Conservation (phyloP, 1,140 invertebrate genomes). For the Drosophila bocki region DNA sequence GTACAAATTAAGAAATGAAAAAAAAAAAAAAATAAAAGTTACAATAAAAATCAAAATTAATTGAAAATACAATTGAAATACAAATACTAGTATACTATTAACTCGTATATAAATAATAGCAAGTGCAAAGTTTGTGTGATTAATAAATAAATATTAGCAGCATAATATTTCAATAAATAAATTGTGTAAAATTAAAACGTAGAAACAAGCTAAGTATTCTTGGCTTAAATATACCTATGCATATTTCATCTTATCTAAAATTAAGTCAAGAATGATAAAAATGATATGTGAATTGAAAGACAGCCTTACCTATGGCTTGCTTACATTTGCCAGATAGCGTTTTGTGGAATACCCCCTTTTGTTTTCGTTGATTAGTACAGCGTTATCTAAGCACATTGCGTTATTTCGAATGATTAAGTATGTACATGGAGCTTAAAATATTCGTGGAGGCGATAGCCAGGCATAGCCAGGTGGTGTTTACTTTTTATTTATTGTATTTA, state of each 20-base stretch:
- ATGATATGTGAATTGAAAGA: background rate
- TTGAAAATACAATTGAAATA: too few relatives aligned
- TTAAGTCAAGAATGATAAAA: background rate
- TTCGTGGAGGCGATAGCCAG: slow-evolving; percentile 26
- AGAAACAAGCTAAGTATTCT: background rate
- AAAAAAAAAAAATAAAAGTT: background rate
- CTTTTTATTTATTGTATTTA: slow-evolving; percentile 13
- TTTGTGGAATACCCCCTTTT: background rate
- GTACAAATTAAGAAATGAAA: too few relatives aligned
- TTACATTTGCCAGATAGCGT: background rate
- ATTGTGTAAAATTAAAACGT: background rate
- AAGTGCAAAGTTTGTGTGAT: background rate
- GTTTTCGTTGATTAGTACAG: slow-evolving; percentile 6
- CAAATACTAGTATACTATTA: too few relatives aligned
- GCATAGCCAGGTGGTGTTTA: slow-evolving; percentile 8
- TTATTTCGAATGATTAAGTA: slow-evolving; percentile 10
- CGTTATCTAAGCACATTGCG: slow-evolving; percentile 6
- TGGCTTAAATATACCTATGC: background rate
- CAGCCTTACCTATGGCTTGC: too few relatives aligned
- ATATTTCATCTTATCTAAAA: background rate
- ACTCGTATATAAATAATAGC: too few relatives aligned
- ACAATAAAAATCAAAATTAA: too few relatives aligned
- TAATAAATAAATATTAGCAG: background rate
- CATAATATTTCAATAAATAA: background rate
- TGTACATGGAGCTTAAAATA: slow-evolving; percentile 5